Conservation (phyloP, 2,113 vertebrate species). For the Petaurus breviceps region DNA sequence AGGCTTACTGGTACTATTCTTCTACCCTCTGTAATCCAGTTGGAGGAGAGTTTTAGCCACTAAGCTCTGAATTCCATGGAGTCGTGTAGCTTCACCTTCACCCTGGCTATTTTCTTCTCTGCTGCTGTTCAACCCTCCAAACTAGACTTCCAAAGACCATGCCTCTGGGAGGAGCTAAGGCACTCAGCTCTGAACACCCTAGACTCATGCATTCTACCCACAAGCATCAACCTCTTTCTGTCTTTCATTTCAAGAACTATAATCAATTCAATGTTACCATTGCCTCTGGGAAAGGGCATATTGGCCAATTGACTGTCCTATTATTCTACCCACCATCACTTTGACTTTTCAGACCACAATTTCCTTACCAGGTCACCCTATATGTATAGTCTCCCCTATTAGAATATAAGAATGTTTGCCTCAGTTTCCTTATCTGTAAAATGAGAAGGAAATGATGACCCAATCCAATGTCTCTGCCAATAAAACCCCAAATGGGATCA, state of each 20-base stretch:
- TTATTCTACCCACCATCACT: not conserved
- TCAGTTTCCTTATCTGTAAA: too few relatives aligned
- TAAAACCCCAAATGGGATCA: too few relatives aligned
- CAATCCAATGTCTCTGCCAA: too few relatives aligned
- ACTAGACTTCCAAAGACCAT: not conserved
- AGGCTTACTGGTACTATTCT: not conserved
- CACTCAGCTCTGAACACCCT: not conserved
- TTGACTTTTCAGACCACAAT: not conserved
- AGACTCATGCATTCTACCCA: not conserved
- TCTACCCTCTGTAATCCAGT: not conserved
- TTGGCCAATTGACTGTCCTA: not conserved
- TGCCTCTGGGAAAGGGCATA: not conserved
- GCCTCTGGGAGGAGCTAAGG: not conserved
- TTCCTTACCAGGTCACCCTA: too few relatives aligned
- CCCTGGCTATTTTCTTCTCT: not conserved
- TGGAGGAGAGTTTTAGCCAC: not conserved
- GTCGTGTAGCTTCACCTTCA: not conserved
- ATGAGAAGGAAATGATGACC: too few relatives aligned
- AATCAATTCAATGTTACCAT: not conserved
- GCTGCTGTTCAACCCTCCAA: not conserved
- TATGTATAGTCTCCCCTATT: too few relatives aligned
- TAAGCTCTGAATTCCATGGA: not conserved
- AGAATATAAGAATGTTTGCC: too few relatives aligned
- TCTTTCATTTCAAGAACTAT: not conserved
- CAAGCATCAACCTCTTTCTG: not conserved